Base-by-base conservation (phyloP, 2,797 vertebrate genomes). In the Zalophus californianus region DNA sequence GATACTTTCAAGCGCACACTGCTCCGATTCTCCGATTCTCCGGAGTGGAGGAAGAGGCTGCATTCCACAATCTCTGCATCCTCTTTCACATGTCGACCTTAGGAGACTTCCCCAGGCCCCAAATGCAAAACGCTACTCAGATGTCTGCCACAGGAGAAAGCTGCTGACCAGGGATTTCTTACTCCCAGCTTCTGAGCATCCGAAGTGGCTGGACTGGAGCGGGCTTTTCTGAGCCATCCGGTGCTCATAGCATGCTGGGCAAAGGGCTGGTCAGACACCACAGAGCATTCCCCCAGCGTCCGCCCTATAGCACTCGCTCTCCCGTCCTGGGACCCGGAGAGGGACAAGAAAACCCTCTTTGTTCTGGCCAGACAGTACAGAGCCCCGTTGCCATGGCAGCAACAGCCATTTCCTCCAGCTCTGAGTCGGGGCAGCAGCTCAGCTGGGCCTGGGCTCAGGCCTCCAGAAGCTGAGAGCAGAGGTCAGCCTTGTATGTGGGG, bases 341-440 rank as follows among this genome's bases (percentile, higher is more conserved):
- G 96, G 98, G 94, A 98, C 98, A 98, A 98, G 98, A 98, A 98
- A 98, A 94, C 98, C 54, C 85, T 97, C 98, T 99, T 99, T 99
- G 98, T 99, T 98, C 98, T 93, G 97, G 94, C 96, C 97, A 98
- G 98, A 98, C 94, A 92, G 96, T 52, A 96, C 88, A 98, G 98
- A 98, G 98, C 98, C 98, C 98, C 58, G 99, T 99, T 99, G 98
- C 98, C 98, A 98, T 98, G 98, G 98, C 98, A 99, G 98, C 99
- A 56, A 2, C 90, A 98, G 97, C 97, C 96, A 98, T 98, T 99
- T 98, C 99, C 98, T 98, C 98, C 44, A 90, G 92, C 79, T 93
- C 95, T 25, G 83, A 96, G 90, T 32, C 1, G 2, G 91, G 96
- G 25, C 89, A 73, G 95, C 60, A 78, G 89, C 86, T 92, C 96